Conservation (phyloP, 2,113 vertebrate species). For the Oncorhynchus nerka region DNA sequence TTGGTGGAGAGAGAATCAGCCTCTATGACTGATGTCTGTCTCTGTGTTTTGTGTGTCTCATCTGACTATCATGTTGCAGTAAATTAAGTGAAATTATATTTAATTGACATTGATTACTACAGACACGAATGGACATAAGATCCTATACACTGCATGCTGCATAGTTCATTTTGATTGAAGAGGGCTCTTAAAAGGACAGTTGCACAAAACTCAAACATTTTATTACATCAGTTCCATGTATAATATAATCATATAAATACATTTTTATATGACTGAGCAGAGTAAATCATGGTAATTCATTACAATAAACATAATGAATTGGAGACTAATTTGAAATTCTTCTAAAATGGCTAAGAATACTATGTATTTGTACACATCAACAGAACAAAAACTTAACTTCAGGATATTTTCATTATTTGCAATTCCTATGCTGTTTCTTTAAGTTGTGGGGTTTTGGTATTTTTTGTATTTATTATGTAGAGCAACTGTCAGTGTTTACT, state of each 20-base stretch:
- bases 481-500: background rate
- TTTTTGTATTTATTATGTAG: background rate
- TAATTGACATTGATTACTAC: background rate
- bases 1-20: background rate
- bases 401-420: background rate
- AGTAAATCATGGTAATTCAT: too few species aligned
- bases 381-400: background rate
- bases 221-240: background rate
- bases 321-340: background rate
- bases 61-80: background rate
- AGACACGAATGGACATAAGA: background rate
- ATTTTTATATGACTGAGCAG: background rate
- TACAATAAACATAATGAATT: background rate
- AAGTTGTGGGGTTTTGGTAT: background rate
- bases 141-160: background rate
- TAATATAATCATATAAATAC: background rate
- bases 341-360: background rate
- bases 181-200: background rate
- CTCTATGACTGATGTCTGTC: background rate
- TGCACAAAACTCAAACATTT: background rate
- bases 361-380: background rate
- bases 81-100: conserved; percentile 1
- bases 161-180: background rate
- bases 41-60: background rate
- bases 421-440: background rate